Evolutionary conservation across 2,113 vertebrate genomes (phyloP).

Genomic region (Pitta sordida): DNA sequence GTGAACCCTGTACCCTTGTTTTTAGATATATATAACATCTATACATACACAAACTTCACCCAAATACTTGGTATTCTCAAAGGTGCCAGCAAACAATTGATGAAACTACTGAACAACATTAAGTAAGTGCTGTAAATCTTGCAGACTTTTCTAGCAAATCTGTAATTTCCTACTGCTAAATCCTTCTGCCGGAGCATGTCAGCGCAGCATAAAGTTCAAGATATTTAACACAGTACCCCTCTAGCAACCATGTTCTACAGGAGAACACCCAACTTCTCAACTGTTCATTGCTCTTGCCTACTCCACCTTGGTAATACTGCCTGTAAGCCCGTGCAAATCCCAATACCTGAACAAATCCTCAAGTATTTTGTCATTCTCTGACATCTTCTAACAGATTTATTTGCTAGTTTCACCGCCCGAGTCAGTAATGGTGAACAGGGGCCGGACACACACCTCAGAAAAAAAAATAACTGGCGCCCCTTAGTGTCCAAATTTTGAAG

Average conservation of each 20-base stretch:
- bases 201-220: neutral
- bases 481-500: conserved; percentile 75
- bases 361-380: neutral
- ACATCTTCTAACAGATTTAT: neutral
- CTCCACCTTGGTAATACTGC: neutral
- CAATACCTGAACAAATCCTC: neutral
- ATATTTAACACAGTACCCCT: neutral
- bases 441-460: neutral
- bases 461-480: conserved; percentile 78
- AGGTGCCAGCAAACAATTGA: neutral
- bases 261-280: neutral
- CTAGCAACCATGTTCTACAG: neutral
- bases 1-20: neutral
- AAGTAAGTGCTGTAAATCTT: neutral
- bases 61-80: neutral
- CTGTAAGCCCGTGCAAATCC: neutral
- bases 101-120: neutral
- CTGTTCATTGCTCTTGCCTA: neutral
- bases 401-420: neutral
- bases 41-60: neutral
- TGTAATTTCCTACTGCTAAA: neutral
- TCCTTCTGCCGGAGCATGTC: neutral
- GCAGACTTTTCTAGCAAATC: neutral
- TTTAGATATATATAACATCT: neutral
- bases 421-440: neutral